Conservation (phyloP, 2,888 invertebrate genomes). For the Chalcis sispes region DNA sequence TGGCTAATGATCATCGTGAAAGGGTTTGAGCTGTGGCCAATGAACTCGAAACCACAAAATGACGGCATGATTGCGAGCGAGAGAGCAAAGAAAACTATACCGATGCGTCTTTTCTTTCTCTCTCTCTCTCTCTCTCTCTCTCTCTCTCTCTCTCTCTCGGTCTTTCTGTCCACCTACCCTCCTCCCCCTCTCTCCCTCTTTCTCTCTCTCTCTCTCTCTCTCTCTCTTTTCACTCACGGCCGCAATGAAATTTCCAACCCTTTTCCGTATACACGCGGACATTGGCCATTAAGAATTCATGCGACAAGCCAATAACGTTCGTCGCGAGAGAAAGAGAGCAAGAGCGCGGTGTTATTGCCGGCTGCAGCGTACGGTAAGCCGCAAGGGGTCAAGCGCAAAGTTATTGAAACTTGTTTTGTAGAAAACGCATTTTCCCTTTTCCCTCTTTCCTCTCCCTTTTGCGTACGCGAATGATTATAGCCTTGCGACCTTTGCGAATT, state of each 20-base stretch:
- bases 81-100: conserved; percentile 8
- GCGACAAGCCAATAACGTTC: not conserved
- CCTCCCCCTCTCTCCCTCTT: no score
- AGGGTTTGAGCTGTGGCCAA: conserved; percentile 21
- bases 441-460: not conserved
- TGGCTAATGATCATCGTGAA: conserved; percentile 6
- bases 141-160: no score
- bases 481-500: conserved; percentile 30
- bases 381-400: conserved; percentile 47
- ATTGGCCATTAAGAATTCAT: conserved; percentile 39
- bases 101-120: no score
- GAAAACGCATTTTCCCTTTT: not conserved
- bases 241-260: conserved; percentile 25
- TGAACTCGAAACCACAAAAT: conserved; percentile 50
- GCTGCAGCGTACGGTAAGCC: no score
- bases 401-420: conserved; percentile 37
- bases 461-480: conserved; percentile 17
- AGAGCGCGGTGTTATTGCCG: not conserved
- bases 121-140: no score
- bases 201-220: no score
- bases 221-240: no score
- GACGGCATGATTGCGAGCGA: conserved; percentile 31
- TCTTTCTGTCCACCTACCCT: no score
- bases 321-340: no score
- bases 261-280: no score